A percentile compares a stretch with the other conserved stretches of the same genome.
Conservation (phyloP, 2,888 invertebrate species). For the Archips xylosteana region DNA sequence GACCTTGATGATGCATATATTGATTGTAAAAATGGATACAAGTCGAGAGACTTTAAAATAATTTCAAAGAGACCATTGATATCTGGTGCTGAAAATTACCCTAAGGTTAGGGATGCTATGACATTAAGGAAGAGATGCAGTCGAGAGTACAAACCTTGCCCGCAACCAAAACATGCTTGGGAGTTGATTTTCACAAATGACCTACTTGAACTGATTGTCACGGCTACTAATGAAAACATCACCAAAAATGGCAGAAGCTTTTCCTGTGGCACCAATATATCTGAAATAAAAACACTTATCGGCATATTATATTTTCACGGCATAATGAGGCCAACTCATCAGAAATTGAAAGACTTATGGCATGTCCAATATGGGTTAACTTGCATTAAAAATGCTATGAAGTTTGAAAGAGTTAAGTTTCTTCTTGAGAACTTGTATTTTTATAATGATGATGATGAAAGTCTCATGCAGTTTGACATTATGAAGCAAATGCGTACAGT, state of each 20-base stretch:
- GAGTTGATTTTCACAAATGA: conserved; percentile 74
- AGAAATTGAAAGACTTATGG: conserved; percentile 74
- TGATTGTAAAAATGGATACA: conserved; percentile 66
- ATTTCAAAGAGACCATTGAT: conserved; percentile 1
- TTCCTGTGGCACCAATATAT: conserved; percentile 56
- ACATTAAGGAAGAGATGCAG: neutral
- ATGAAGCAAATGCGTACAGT: conserved; percentile 77
- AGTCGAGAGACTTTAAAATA: conserved; percentile 46
- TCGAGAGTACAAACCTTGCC: conserved; percentile 61
- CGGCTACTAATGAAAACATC: conserved; percentile 74
- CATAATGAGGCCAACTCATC: conserved; percentile 74
- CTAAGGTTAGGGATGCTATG: neutral
- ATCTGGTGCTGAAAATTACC: conserved; percentile 7
- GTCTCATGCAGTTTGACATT: conserved; percentile 65
- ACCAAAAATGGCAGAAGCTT: conserved; percentile 52
- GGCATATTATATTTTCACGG: conserved; percentile 78
- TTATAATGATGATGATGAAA: conserved; percentile 60
- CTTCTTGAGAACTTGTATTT: conserved; percentile 72
- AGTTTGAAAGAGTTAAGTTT: conserved; percentile 70
- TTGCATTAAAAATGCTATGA: conserved; percentile 69
- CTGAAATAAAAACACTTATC: conserved; percentile 74
- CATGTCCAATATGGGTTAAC: conserved; percentile 65
- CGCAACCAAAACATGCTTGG: conserved; percentile 72
- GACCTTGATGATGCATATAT: conserved; percentile 62
- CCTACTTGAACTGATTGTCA: conserved; percentile 72